A percentile compares a stretch with the other conserved stretches of the same genome.
Evolutionary conservation across 2,113 vertebrate species (phyloP).

Genomic region (Arothron firmamentum): DNA sequence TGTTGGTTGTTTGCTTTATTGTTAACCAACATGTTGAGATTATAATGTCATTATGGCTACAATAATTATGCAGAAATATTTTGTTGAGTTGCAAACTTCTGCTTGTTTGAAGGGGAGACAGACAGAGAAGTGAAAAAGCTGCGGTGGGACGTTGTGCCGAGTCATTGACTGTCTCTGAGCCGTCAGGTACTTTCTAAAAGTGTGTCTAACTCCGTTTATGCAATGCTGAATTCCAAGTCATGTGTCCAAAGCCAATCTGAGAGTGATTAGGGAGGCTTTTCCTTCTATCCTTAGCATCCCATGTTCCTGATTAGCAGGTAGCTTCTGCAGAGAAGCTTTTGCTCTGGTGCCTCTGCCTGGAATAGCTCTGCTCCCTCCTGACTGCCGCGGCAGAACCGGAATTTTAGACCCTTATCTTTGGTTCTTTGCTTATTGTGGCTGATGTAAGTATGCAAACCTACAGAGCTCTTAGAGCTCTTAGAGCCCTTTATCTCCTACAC

Average conservation of each 20-base stretch:
- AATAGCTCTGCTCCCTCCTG: slow-evolving; percentile 11
- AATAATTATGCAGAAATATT: not conserved
- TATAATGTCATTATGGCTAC: not conserved
- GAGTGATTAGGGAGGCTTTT: slow-evolving; percentile 84
- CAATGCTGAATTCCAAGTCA: slow-evolving; percentile 59
- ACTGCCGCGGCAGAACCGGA: slow-evolving; percentile 9
- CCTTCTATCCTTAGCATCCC: slow-evolving; percentile 83
- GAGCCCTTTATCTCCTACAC: not conserved
- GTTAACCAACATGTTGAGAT: no score
- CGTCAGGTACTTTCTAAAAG: slow-evolving; percentile 31
- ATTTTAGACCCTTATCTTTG: slow-evolving; percentile 3
- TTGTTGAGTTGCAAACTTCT: not conserved
- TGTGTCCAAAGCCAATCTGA: slow-evolving; percentile 76
- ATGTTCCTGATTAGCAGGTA: slow-evolving; percentile 76
- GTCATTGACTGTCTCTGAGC: slow-evolving; percentile 31
- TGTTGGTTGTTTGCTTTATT: no score
- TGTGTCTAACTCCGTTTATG: slow-evolving; percentile 61
- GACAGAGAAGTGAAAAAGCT: not conserved
- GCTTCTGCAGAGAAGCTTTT: slow-evolving; percentile 44
- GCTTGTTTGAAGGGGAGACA: not conserved
- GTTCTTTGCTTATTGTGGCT: slow-evolving; percentile 2
- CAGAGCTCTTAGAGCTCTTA: not conserved
- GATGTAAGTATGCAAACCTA: slow-evolving; percentile 61
- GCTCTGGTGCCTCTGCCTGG: slow-evolving; percentile 38
- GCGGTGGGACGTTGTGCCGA: slow-evolving; percentile 5